phyloP scores from a whole-genome alignment of 2,113 vertebrate species.

The Colossoma macropomum region DNA sequence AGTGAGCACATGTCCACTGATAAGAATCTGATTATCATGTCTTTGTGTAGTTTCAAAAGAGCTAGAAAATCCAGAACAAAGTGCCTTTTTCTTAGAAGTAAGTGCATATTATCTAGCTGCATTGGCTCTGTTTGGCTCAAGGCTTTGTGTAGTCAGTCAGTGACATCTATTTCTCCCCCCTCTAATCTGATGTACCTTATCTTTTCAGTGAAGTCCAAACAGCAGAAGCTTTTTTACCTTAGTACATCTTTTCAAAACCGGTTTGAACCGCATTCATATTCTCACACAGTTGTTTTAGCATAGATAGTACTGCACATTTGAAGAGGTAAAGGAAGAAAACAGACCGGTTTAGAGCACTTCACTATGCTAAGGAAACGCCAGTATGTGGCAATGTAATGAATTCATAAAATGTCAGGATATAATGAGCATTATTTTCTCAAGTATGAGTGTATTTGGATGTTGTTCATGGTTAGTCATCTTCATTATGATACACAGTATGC shows the following conservation, averaged over 20 bases:
- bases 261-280: background rate
- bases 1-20: background rate
- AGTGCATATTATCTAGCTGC: background rate
- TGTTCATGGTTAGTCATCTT: slow-evolving; percentile 1
- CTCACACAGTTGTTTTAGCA: background rate
- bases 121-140: background rate
- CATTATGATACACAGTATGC: background rate
- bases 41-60: background rate
- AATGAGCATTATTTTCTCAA: background rate
- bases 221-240: background rate
- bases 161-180: background rate
- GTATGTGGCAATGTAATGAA: background rate
- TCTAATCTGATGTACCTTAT: slow-evolving; percentile 20
- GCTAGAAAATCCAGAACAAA: slow-evolving; percentile 35
- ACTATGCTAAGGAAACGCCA: background rate
- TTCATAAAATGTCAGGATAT: background rate
- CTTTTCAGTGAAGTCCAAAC: slow-evolving; percentile 2
- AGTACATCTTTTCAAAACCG: background rate
- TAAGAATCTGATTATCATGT: slow-evolving; percentile 8
- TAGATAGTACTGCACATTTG: background rate
- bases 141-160: background rate
- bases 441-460: background rate
- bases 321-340: background rate
- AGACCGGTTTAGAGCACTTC: background rate
- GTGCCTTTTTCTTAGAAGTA: slow-evolving; percentile 44